phyloP scores from a whole-genome alignment of 2,888 invertebrate species.

The Rotaria sp. region DNA sequence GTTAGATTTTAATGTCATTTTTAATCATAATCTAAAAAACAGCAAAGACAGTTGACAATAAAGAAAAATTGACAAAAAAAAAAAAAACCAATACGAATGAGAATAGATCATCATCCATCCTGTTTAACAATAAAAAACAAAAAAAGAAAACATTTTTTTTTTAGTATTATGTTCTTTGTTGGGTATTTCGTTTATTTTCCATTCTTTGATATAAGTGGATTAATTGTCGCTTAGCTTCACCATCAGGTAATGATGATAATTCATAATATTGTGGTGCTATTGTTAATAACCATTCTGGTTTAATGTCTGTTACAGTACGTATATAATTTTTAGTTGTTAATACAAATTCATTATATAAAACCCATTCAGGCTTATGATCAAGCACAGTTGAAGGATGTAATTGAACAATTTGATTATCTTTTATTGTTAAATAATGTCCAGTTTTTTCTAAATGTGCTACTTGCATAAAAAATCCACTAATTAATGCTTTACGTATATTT shows the following conservation, averaged over 20 bases:
- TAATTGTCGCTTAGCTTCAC: constrained; percentile 63
- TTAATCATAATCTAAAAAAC: neutral
- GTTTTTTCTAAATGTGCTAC: constrained; percentile 93
- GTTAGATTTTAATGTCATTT: neutral
- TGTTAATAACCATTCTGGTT: constrained; percentile 75
- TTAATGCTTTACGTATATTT: constrained; percentile 93
- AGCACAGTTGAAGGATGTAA: constrained; percentile 96
- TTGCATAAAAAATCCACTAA: constrained; percentile 99
- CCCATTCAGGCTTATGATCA: constrained; percentile 99
- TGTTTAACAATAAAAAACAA: neutral
- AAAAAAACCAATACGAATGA: neutral
- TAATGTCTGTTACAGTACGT: constrained; percentile 92
- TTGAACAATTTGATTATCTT: constrained; percentile 97
- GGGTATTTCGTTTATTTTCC: neutral
- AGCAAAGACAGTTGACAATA: neutral
- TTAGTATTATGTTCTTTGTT: neutral
- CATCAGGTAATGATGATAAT: constrained; percentile 34
- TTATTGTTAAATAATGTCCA: constrained; percentile 94
- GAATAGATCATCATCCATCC: neutral
- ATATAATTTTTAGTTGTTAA: constrained; percentile 99
- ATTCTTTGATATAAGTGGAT: constrained; percentile 48
- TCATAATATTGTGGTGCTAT: constrained; percentile 40
- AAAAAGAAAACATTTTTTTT: too few relatives aligned
- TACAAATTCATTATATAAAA: constrained; percentile 98
- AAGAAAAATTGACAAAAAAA: neutral